These are phyloP conservation scores for Mus minutoides DNA, from an alignment of 2,797 vertebrate species.

Conservation along the genomic window DNA sequence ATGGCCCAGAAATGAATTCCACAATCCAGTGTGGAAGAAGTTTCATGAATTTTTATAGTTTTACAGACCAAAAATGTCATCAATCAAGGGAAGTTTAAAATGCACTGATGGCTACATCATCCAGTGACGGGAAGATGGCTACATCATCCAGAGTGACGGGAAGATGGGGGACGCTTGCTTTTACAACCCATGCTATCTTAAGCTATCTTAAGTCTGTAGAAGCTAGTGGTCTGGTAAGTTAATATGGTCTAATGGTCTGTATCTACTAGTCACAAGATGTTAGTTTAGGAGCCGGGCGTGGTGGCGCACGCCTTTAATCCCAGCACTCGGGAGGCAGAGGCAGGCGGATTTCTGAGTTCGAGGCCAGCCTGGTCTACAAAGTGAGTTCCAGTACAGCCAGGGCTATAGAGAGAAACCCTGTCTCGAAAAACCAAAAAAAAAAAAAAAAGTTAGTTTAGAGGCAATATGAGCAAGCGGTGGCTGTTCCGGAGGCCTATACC, in stretches of 20 bases:
- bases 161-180: too few species aligned
- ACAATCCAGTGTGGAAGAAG: not conserved
- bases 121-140: not conserved
- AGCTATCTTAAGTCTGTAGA: not conserved
- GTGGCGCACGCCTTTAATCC: too few species aligned
- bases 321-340: too few species aligned
- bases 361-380: too few species aligned
- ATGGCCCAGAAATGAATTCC: not conserved
- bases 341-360: too few species aligned
- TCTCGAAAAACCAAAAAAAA: too few species aligned
- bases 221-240: not conserved
- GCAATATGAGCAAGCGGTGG: not conserved
- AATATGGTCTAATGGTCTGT: not conserved
- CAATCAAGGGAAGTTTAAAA: not conserved
- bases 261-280: not conserved
- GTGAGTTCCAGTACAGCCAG: too few species aligned
- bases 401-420: too few species aligned
- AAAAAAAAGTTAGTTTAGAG: not conserved
- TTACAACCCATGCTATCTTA: not conserved
- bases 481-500: not conserved
- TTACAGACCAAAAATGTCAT: not conserved
- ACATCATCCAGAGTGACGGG: not conserved
- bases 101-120: too few species aligned
- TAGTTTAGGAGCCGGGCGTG: too few species aligned
- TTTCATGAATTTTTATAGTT: not conserved